Evolutionary conservation across 2,888 invertebrate species (phyloP).

Genomic region (Erebia palarica): DNA sequence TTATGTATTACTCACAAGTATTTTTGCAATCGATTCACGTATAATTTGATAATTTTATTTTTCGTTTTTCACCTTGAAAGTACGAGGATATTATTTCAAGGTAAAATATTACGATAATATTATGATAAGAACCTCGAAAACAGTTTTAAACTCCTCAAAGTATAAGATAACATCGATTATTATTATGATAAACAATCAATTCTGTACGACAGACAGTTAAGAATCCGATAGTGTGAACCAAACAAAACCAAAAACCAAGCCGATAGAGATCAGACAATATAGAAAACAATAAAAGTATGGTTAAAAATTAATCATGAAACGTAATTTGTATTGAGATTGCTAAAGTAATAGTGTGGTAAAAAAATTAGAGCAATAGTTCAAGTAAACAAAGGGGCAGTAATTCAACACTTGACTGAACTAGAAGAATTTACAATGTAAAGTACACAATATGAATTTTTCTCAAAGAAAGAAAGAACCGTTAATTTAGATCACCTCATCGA

Average conservation of each 20-base stretch:
- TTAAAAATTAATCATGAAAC: not conserved
- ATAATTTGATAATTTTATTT: constrained; percentile 24
- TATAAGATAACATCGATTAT: not conserved
- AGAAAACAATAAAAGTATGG: not conserved
- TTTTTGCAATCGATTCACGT: constrained; percentile 21
- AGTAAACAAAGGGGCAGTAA: constrained; percentile 18
- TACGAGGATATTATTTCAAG: constrained; percentile 15
- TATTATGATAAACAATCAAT: not conserved
- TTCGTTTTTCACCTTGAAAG: constrained; percentile 16
- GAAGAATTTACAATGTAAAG: constrained; percentile 16
- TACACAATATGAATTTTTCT: constrained; percentile 6
- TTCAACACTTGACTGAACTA: constrained; percentile 16
- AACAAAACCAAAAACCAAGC: not conserved
- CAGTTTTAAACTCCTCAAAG: constrained; percentile 5
- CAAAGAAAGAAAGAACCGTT: constrained; percentile 20
- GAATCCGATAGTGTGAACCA: not conserved
- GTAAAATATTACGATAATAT: constrained; percentile 10
- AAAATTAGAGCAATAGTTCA: constrained; percentile 21
- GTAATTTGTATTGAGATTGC: constrained; percentile 5
- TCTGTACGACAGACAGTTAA: not conserved
- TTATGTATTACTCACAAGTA: constrained; percentile 20
- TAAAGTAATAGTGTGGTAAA: constrained; percentile 7
- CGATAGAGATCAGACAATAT: not conserved
- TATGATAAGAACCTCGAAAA: constrained; percentile 6
- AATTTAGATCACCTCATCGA: constrained; percentile 5